Evolutionary conservation across 2,888 invertebrate species (phyloP).

Genomic region (Drosophila percnosoma): DNA sequence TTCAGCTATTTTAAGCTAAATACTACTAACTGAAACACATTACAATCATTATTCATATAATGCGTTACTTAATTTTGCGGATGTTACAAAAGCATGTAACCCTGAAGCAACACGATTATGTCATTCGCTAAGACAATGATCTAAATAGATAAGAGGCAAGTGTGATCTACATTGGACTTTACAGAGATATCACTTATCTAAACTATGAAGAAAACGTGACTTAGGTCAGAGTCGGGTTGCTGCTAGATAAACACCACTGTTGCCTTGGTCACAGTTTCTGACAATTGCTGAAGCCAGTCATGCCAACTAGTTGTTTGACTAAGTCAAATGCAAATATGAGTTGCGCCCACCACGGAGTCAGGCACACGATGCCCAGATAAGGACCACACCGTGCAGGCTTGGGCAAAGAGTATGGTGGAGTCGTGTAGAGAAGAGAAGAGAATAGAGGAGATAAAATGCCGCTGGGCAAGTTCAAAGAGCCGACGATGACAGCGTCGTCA

Average conservation of each 20-base stretch:
- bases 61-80: not conserved
- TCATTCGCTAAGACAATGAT: not conserved
- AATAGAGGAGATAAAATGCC: slow-evolving; percentile 36
- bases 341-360: slow-evolving; percentile 24
- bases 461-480: slow-evolving; percentile 68
- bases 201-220: slow-evolving; percentile 18
- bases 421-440: slow-evolving; percentile 6
- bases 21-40: not conserved
- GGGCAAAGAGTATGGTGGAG: not conserved
- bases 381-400: slow-evolving; percentile 32
- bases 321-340: slow-evolving; percentile 54
- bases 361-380: slow-evolving; percentile 50
- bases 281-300: slow-evolving; percentile 16
- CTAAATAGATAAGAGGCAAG: slow-evolving; percentile 24
- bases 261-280: slow-evolving; percentile 10
- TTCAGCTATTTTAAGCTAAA: not conserved
- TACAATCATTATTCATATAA: not conserved
- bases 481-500: slow-evolving; percentile 60
- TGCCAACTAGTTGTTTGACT: slow-evolving; percentile 52
- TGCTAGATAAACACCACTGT: slow-evolving; percentile 25
- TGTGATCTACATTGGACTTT: slow-evolving; percentile 9
- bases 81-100: not conserved
- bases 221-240: slow-evolving; percentile 45
- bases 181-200: slow-evolving; percentile 8
- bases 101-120: not conserved